Evolutionary conservation across 2,113 vertebrate genomes (phyloP).

Genomic region (Strix aluco): DNA sequence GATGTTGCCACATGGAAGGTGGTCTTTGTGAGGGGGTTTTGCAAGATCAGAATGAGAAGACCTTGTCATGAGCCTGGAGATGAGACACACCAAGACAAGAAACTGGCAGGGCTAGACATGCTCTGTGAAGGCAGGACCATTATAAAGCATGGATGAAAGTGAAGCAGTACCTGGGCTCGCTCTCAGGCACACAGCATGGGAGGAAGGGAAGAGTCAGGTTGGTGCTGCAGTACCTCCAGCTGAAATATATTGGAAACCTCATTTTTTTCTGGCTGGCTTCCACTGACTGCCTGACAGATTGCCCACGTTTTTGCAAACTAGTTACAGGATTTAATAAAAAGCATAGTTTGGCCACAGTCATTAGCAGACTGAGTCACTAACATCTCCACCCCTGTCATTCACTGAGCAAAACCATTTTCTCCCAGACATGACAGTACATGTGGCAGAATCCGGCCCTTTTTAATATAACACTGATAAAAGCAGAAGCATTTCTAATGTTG

Average conservation of each 20-base stretch:
- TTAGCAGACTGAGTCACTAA: neutral
- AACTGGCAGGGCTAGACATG: neutral
- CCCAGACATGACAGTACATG: neutral
- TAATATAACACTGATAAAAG: neutral
- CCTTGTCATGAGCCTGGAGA: neutral
- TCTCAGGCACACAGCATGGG: neutral
- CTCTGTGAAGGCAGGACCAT: neutral
- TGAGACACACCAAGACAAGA: neutral
- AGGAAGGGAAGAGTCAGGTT: neutral
- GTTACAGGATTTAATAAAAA: neutral
- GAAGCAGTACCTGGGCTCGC: neutral
- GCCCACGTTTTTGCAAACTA: neutral
- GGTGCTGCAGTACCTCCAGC: neutral
- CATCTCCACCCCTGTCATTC: neutral
- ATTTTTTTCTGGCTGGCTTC: neutral
- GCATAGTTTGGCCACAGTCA: neutral
- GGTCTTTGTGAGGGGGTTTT: neutral
- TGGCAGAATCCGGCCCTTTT: conserved; percentile 5
- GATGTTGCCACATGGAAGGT: fast-evolving
- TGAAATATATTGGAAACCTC: neutral
- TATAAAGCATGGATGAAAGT: neutral
- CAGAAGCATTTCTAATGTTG: neutral
- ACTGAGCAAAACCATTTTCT: neutral
- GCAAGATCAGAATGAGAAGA: neutral
- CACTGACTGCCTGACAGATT: neutral